Conservation (phyloP, 2,113 vertebrate genomes). For the Odocoileus virginianus region DNA sequence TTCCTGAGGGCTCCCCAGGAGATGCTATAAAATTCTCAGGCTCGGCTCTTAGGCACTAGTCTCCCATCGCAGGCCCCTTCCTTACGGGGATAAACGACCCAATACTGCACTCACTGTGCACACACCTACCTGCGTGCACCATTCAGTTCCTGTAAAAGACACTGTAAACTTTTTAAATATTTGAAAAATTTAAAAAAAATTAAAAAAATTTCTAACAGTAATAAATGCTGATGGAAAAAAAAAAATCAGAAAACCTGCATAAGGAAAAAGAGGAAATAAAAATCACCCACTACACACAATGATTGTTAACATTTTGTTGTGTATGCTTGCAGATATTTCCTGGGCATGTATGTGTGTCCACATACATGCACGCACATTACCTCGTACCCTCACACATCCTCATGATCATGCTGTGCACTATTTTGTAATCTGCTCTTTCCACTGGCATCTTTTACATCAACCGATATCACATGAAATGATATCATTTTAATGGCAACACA, state of each 20-base stretch:
- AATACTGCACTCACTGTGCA: not conserved
- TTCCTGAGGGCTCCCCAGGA: not conserved
- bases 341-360: not conserved
- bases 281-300: not conserved
- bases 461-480: not conserved
- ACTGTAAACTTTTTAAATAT: not conserved
- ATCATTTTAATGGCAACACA: not conserved
- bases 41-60: not conserved
- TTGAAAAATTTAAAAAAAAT: not conserved
- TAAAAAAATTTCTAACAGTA: not conserved
- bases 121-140: not conserved
- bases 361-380: not conserved
- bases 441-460: not conserved
- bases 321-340: not conserved
- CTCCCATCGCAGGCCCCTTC: not conserved
- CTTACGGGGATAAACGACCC: not conserved
- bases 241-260: not conserved
- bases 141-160: not conserved
- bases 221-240: not conserved
- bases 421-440: not conserved
- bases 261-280: not conserved
- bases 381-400: not conserved
- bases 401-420: not conserved
- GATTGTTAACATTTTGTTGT: not conserved
- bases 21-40: not conserved